Evolutionary conservation across 2,797 vertebrate species (phyloP).

Genomic region (Balearica regulorum): DNA sequence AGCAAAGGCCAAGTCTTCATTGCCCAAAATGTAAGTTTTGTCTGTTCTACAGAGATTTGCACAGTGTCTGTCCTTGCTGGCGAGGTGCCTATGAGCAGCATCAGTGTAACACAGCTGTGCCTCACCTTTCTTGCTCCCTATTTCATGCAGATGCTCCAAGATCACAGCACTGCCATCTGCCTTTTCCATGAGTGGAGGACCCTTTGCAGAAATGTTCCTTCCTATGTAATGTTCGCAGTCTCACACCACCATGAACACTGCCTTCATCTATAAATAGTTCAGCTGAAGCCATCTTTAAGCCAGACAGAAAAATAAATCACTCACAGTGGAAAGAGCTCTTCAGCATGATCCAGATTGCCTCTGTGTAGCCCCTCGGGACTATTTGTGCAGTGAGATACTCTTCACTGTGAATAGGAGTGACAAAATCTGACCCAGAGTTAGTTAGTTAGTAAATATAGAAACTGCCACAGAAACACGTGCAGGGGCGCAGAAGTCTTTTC

Average conservation of each 20-base stretch:
- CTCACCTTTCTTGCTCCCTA: background rate
- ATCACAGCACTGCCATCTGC: background rate
- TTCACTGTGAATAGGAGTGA: constrained; percentile 19
- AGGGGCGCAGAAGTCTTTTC: background rate
- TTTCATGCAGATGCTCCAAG: background rate
- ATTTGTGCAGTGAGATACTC: background rate
- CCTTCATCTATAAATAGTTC: background rate
- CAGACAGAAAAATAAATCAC: constrained; percentile 1
- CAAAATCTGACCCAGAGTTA: constrained; percentile 48
- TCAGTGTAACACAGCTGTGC: background rate
- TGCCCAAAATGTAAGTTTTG: background rate
- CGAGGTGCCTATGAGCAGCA: background rate
- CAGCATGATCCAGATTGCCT: constrained; percentile 1
- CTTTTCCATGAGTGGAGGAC: background rate
- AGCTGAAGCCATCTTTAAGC: background rate
- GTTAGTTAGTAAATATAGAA: constrained; percentile 40
- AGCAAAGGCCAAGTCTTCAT: background rate
- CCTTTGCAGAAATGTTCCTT: background rate
- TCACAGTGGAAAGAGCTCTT: background rate
- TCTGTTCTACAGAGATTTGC: background rate
- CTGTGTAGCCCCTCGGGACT: background rate
- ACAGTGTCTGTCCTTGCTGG: background rate
- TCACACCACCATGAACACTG: background rate
- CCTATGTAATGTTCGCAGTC: background rate
- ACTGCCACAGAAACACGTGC: background rate